Percentiles rank a stretch among this genome's conserved stretches.
Conservation (phyloP, 2,113 vertebrate genomes). For the Malurus cyaneus region DNA sequence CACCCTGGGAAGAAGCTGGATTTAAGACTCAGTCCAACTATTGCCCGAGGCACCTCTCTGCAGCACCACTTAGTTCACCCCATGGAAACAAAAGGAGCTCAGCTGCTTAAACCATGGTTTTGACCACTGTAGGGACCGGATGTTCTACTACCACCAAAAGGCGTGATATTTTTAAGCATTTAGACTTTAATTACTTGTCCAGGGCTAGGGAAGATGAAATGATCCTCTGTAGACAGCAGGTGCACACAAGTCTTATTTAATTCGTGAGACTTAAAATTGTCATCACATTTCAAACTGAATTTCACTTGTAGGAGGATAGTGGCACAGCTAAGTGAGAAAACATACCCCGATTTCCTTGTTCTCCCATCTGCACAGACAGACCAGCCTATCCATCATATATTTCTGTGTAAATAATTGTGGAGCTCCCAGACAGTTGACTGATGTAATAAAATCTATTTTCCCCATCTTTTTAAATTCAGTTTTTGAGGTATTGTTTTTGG, state of each 20-base stretch:
- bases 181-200: not conserved
- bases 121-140: not conserved
- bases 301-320: not conserved
- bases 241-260: not conserved
- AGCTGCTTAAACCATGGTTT: not conserved
- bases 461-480: not conserved
- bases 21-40: not conserved
- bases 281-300: not conserved
- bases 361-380: not conserved
- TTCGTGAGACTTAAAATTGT: not conserved
- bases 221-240: not conserved
- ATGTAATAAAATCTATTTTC: not conserved
- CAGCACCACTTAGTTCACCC: accelerated
- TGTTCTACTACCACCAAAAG: not conserved
- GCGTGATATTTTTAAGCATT: not conserved
- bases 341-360: not conserved
- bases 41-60: not conserved
- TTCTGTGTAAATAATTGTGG: not conserved
- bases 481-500: not conserved
- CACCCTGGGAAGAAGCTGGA: not conserved
- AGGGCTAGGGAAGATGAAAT: not conserved
- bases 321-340: not conserved
- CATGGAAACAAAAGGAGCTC: not conserved
- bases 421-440: not conserved
- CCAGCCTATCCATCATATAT: not conserved